phyloP scores from a whole-genome alignment of 2,888 invertebrate genomes.

The Thysanoteuthis rhombus region DNA sequence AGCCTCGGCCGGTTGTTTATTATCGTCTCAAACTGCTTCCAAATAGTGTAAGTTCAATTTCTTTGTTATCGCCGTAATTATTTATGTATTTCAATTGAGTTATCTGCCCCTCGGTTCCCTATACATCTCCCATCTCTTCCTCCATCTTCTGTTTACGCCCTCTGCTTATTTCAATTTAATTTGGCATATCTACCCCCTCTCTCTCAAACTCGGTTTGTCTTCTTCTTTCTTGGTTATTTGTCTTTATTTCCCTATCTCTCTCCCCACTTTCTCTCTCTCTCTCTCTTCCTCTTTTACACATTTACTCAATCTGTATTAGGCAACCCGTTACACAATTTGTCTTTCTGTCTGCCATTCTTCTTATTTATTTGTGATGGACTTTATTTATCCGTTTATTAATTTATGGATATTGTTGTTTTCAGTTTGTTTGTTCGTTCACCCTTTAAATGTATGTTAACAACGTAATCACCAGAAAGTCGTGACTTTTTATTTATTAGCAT shows the following conservation, averaged over 20 bases:
- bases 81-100: not conserved
- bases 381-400: not conserved
- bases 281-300: not conserved
- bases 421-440: not conserved
- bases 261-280: not conserved
- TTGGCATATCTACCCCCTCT: not conserved
- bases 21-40: not conserved
- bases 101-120: not conserved
- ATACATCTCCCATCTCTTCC: too few relatives aligned
- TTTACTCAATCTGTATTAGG: not conserved
- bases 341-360: not conserved
- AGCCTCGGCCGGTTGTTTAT: not conserved
- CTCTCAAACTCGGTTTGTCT: not conserved
- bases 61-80: not conserved
- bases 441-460: not conserved
- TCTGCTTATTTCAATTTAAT: not conserved
- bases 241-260: not conserved
- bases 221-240: not conserved
- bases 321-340: not conserved
- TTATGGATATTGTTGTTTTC: not conserved
- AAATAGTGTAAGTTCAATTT: slow-evolving; percentile 12
- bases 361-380: not conserved
- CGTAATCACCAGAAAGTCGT: not conserved
- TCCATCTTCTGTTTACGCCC: not conserved
- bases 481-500: not conserved